Percentiles rank a stretch among this genome's conserved stretches.
phyloP scores from a whole-genome alignment of 2,797 vertebrate genomes.

The Etheostoma nigrum region DNA sequence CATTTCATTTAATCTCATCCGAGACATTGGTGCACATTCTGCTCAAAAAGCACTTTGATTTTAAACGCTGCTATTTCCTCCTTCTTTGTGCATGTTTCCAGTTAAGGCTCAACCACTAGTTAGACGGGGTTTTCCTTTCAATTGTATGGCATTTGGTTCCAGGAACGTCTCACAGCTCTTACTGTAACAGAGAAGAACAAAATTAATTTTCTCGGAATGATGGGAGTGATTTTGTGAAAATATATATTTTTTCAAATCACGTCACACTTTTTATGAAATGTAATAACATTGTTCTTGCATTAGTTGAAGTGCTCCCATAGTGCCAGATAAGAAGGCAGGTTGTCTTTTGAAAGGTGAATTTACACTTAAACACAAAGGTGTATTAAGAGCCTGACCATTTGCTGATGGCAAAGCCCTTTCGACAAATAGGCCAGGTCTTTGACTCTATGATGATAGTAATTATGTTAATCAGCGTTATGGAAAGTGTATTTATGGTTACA shows the following conservation, averaged over 20 bases:
- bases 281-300: background rate
- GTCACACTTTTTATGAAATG: background rate
- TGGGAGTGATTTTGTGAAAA: background rate
- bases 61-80: background rate
- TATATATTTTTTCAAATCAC: background rate
- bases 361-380: constrained; percentile 9
- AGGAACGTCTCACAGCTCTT: background rate
- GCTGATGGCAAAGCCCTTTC: background rate
- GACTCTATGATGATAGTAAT: constrained; percentile 9
- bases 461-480: background rate
- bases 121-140: background rate
- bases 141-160: background rate
- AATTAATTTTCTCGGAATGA: background rate
- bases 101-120: background rate
- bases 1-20: background rate
- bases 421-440: background rate
- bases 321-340: background rate
- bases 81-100: background rate
- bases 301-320: background rate
- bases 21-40: background rate
- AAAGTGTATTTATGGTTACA: background rate
- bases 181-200: background rate
- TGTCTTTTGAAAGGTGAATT: background rate
- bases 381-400: background rate
- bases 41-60: background rate